Base-by-base conservation (phyloP, 2,797 vertebrate species). In the Microhierax caerulescens region DNA sequence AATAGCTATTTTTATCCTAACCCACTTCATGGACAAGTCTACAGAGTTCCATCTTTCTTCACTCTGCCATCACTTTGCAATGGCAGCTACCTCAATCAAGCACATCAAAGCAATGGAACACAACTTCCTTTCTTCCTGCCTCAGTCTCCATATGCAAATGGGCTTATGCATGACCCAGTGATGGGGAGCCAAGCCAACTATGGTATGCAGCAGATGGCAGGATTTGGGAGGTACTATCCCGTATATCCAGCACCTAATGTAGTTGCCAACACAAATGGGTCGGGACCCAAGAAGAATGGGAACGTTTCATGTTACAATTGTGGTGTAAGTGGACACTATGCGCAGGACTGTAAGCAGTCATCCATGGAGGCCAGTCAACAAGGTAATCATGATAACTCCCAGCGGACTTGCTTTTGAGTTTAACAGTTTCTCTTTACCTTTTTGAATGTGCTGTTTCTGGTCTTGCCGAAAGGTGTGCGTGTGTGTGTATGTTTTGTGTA, bases 241-340 rank as follows among this genome's bases (percentile, higher is more conserved):
- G 92, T 99, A 28, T 99, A 99, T 96, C 98, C 98, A 32, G 98
- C 98, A 57, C 97, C 98, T 95, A 98, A 98, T 41, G 97, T 99
- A 97, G 98, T 99, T 97, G 98, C 99, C 94, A 98, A 97, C 92
- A 92, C 98, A 72, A 98, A 98, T 96, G 97, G 98, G 43, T 96
- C 98, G 1, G 98, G 98, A 96, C 98, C 98, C 92, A 99, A 99
- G 98, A 99, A 99, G 98, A 99, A 98, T 10, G 98, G 99, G 94
- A 99, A 98, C 30, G 97, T 99, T 86, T 99, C 99, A 51, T 99
- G 99, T 98, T 99, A 98, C 97, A 99, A 99, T 98, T 99, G 99
- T 95, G 99, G 99, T 53, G 97, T 98, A 87, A 99, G 98, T 91
- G 99, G 99, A 53, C 99, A 99, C 98, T 99, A 99, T 85, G 98